Evolutionary conservation across 2,888 invertebrate genomes (phyloP).

Genomic region (Oscheius onirici): DNA sequence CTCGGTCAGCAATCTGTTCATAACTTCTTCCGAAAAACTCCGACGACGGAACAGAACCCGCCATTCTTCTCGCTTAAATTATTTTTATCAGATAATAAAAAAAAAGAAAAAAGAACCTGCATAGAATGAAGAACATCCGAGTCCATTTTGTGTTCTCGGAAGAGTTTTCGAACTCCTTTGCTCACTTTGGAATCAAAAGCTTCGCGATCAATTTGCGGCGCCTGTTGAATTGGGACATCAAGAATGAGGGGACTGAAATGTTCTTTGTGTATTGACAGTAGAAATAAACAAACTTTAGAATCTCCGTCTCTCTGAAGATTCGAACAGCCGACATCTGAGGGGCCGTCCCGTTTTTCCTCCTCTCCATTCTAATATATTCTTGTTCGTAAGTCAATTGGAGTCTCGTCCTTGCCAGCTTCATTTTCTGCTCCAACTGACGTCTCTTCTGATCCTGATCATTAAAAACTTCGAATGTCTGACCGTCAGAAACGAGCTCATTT

Average conservation of each 20-base stretch:
- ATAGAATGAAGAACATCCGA: not conserved
- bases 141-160: not conserved
- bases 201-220: not conserved
- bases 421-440: not conserved
- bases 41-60: not conserved
- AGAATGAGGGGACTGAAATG: conserved; percentile 22
- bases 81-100: not conserved
- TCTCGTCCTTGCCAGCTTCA: not conserved
- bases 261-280: too few species aligned
- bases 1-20: not conserved
- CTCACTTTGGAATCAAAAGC: not conserved
- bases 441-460: not conserved
- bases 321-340: conserved; percentile 23
- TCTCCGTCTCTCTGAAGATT: not conserved
- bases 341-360: not conserved
- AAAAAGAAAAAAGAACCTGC: not conserved
- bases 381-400: conserved; percentile 5
- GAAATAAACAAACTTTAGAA: too few species aligned
- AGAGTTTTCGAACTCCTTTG: not conserved
- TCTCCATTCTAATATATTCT: conserved; percentile 10
- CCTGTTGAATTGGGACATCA: not conserved
- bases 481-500: not conserved
- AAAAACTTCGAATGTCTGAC: not conserved
- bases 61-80: not conserved
- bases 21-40: not conserved